phyloP scores from a whole-genome alignment of 2,888 invertebrate species.

The Anthrax anthrax region DNA sequence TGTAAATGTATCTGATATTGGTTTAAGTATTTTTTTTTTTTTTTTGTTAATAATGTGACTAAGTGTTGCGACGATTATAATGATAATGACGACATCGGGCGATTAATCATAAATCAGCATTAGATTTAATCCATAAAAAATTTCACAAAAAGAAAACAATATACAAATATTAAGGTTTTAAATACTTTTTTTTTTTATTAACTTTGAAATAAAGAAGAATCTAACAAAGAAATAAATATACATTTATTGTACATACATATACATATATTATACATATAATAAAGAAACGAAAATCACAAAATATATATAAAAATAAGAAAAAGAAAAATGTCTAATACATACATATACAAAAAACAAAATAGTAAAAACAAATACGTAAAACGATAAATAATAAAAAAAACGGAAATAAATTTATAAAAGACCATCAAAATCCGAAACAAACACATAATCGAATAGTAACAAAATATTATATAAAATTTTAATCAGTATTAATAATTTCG shows the following conservation, averaged over 20 bases:
- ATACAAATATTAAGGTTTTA: not conserved
- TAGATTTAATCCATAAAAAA: constrained; percentile 8
- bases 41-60: too few relatives aligned
- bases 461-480: too few relatives aligned
- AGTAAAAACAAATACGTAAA: not conserved
- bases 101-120: constrained; percentile 18
- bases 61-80: constrained; percentile 2
- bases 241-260: not conserved
- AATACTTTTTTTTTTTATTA: too few relatives aligned
- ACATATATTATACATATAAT: too few relatives aligned
- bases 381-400: not conserved
- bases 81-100: constrained; percentile 15
- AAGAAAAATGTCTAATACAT: too few relatives aligned
- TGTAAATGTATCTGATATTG: too few relatives aligned
- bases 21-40: too few relatives aligned
- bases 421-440: not conserved
- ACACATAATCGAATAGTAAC: not conserved
- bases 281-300: too few relatives aligned
- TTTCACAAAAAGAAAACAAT: constrained; percentile 3
- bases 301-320: not conserved
- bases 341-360: not conserved
- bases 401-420: too few relatives aligned
- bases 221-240: too few relatives aligned
- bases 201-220: too few relatives aligned
- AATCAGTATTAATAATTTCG: too few relatives aligned